Percentiles rank a stretch among this genome's conserved stretches.
phyloP scores from a whole-genome alignment of 2,797 vertebrate species.

The Rhynchotus rufescens region DNA sequence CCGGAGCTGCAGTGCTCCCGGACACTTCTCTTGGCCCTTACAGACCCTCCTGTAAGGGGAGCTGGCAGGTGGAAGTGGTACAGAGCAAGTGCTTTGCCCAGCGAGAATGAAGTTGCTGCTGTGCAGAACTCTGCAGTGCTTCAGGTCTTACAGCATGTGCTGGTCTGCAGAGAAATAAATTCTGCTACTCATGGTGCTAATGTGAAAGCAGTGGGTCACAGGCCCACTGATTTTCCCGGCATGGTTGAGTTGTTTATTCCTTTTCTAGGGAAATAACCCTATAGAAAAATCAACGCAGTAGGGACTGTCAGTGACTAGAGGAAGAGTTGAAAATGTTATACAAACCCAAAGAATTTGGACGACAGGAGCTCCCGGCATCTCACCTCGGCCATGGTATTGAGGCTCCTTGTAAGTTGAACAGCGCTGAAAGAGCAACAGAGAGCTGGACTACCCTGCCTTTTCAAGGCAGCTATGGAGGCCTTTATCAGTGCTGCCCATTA shows the following conservation, averaged over 20 bases:
- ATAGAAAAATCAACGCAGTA: neutral
- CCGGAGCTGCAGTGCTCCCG: accelerated
- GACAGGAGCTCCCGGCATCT: neutral
- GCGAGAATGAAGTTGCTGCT: accelerated
- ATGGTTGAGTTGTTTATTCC: neutral
- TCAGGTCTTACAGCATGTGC: neutral
- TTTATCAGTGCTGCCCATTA: neutral
- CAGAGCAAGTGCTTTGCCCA: neutral
- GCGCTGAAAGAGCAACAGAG: neutral
- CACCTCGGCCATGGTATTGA: neutral
- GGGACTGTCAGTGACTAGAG: neutral
- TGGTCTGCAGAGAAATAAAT: neutral
- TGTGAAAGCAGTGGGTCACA: neutral
- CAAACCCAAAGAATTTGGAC: neutral
- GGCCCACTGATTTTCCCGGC: neutral
- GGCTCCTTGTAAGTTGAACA: neutral
- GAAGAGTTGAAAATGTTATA: neutral
- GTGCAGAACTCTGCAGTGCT: neutral
- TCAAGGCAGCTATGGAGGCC: neutral
- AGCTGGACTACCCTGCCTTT: neutral
- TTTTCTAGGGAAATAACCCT: neutral
- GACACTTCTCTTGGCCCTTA: neutral
- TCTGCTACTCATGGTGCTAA: accelerated
- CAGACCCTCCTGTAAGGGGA: accelerated
- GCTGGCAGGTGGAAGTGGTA: accelerated